phyloP scores from a whole-genome alignment of 1,140 invertebrate genomes.

The Platyscapa corneri region DNA sequence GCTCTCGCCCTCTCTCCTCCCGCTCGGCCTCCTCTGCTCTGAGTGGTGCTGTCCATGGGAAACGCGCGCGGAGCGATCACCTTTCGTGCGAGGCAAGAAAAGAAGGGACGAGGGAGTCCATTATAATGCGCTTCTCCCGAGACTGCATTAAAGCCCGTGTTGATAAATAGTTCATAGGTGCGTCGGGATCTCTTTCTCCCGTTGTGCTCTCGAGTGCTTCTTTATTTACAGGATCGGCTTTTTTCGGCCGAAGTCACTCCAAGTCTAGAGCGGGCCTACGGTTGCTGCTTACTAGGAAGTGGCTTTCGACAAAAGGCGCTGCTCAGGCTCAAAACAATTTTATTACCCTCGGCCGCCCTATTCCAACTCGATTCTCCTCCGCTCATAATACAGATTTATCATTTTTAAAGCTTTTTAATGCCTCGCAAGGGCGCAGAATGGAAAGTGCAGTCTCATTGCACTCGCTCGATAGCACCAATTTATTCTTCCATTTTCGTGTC shows the following conservation, averaged over 20 bases:
- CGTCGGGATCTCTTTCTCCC: not conserved
- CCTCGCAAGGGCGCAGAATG: not conserved
- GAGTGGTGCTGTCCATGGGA: constrained; percentile 57
- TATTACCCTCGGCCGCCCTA: not conserved
- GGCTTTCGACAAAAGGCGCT: constrained; percentile 27
- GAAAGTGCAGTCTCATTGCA: not conserved
- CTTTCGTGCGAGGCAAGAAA: constrained; percentile 15
- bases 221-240: constrained; percentile 26
- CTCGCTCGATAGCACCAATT: not conserved
- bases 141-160: constrained; percentile 64
- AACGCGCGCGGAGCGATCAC: constrained; percentile 51
- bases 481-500: not conserved
- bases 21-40: not conserved
- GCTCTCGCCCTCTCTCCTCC: not conserved
- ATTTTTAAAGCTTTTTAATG: constrained; percentile 14
- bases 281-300: constrained; percentile 41
- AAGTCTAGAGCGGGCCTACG: not conserved
- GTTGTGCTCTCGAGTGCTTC: constrained; percentile 9
- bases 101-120: constrained; percentile 52
- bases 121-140: constrained; percentile 57
- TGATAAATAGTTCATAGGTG: constrained; percentile 66
- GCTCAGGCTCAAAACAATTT: not conserved
- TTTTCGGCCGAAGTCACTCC: not conserved
- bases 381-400: not conserved
- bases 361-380: not conserved